phyloP scores from a whole-genome alignment of 2,888 invertebrate species.

The Andricus quercusramuli region DNA sequence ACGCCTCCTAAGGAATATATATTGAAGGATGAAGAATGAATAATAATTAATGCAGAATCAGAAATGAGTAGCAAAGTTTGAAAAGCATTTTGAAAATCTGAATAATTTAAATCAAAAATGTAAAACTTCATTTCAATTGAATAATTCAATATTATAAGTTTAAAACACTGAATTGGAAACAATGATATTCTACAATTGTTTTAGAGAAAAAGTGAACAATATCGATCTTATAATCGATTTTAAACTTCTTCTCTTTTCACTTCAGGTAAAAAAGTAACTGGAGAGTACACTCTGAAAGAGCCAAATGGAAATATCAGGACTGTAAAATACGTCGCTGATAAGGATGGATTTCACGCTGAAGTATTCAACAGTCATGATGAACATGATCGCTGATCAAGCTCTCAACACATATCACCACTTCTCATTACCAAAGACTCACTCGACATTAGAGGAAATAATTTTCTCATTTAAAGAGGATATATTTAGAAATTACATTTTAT shows the following conservation, averaged over 20 bases:
- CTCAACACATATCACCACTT: conserved; percentile 46
- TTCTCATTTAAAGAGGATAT: background rate
- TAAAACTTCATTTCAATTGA: no score
- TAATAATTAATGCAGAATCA: no score
- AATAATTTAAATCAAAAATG: no score
- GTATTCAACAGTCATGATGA: conserved; percentile 74
- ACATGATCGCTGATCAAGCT: conserved; percentile 54
- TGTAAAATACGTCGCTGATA: conserved; percentile 84
- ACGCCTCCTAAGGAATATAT: no score
- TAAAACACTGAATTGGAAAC: no score
- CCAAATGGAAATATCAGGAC: conserved; percentile 84
- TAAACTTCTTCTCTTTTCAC: conserved; percentile 30
- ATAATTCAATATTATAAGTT: no score
- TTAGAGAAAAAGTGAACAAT: no score
- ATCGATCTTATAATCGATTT: no score
- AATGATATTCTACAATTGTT: no score
- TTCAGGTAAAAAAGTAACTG: conserved; percentile 87
- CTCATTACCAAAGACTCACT: conserved; percentile 56
- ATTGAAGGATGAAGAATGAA: no score
- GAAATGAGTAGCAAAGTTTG: no score
- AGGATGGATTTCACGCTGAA: conserved; percentile 82
- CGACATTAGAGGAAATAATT: conserved; percentile 3
- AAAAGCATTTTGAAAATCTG: no score
- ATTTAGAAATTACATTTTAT: background rate
- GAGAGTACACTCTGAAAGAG: conserved; percentile 84